Conservation (phyloP, 2,797 vertebrate genomes). For the Arctocebus calabarensis region DNA sequence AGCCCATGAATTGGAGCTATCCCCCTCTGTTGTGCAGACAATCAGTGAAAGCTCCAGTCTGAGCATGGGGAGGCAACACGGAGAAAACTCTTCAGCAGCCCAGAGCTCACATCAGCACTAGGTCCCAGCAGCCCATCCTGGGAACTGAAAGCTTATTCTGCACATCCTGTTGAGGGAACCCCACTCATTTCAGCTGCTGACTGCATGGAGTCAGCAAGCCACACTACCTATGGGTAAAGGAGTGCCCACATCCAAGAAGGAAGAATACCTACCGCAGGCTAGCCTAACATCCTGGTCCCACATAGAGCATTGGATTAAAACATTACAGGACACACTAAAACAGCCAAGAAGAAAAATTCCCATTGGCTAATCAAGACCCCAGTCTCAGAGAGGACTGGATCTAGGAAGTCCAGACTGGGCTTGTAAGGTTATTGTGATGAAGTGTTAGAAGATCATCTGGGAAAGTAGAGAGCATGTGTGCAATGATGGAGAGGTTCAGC, state of each 20-base stretch:
- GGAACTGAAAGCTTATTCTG: neutral
- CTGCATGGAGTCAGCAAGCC: neutral
- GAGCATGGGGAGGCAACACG: neutral
- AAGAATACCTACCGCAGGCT: neutral
- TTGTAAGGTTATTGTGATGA: neutral
- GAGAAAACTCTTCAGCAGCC: neutral
- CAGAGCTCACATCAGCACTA: neutral
- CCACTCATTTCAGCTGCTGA: neutral
- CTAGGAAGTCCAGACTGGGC: neutral
- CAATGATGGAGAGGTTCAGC: neutral
- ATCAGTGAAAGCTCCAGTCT: neutral
- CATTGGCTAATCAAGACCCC: neutral
- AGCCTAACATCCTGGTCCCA: neutral
- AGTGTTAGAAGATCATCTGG: too few relatives aligned
- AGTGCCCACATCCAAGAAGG: neutral
- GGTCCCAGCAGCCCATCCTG: neutral
- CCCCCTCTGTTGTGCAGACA: neutral
- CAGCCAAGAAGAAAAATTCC: fast-evolving
- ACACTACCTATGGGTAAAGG: neutral
- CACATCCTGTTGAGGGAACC: neutral
- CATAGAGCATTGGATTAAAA: neutral
- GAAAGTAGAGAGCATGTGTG: too few relatives aligned
- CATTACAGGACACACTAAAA: neutral
- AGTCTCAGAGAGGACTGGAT: neutral
- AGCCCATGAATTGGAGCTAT: neutral